Evolutionary conservation across 2,797 vertebrate genomes (phyloP).

Genomic region (Peromyscus melanophrys): DNA sequence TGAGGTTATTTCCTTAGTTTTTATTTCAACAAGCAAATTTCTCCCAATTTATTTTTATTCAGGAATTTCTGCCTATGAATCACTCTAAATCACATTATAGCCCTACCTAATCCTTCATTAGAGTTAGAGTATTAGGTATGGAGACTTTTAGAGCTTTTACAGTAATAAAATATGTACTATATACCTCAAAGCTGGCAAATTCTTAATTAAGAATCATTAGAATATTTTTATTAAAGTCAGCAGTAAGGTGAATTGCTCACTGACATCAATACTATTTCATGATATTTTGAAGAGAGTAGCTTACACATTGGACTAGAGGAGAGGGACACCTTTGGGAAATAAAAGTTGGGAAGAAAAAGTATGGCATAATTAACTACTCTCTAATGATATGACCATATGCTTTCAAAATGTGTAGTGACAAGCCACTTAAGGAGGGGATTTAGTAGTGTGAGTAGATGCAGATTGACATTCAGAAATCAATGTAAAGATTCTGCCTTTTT

Average conservation of each 20-base stretch:
- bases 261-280: background rate
- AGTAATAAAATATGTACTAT: background rate
- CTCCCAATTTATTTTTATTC: conserved; percentile 25
- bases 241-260: background rate
- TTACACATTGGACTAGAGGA: background rate
- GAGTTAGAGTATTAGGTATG: background rate
- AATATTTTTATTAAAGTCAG: conserved; percentile 9
- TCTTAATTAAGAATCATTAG: background rate
- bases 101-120: background rate
- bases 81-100: background rate
- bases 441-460: background rate
- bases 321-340: background rate
- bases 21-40: background rate
- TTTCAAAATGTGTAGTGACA: background rate
- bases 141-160: background rate
- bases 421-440: background rate
- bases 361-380: background rate
- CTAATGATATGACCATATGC: background rate
- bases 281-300: background rate
- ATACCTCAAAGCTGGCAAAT: background rate
- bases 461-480: background rate
- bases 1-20: conserved; percentile 21
- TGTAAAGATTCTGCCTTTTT: background rate
- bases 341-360: background rate
- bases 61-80: background rate